phyloP scores from a whole-genome alignment of 1,140 invertebrate species.

The Sesamia nonagrioides region DNA sequence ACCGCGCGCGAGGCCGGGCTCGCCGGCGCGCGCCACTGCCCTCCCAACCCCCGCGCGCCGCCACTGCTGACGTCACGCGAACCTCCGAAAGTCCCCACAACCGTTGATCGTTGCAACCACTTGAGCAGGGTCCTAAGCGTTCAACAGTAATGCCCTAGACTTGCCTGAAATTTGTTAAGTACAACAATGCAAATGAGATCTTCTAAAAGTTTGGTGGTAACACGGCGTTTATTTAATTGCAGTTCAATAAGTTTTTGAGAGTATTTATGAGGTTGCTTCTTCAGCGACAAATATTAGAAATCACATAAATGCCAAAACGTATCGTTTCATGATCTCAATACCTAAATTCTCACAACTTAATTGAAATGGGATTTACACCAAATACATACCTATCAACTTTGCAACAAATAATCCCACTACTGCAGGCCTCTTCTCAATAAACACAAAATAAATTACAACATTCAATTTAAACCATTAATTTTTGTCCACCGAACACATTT shows the following conservation, averaged over 20 bases:
- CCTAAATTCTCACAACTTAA: no score
- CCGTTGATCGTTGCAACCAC: slow-evolving; percentile 67
- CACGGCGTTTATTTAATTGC: slow-evolving; percentile 8
- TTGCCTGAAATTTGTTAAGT: slow-evolving; percentile 20
- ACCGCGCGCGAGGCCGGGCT: slow-evolving; percentile 62
- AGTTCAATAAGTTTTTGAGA: neutral
- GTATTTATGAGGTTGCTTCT: neutral
- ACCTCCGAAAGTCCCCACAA: slow-evolving; percentile 75
- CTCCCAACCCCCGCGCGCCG: slow-evolving; percentile 59
- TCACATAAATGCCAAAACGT: neutral
- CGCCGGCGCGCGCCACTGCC: slow-evolving; percentile 68
- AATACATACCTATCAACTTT: no score
- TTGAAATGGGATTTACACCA: no score
- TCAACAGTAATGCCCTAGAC: slow-evolving; percentile 21
- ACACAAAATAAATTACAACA: no score
- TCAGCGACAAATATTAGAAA: neutral
- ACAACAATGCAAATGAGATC: slow-evolving; percentile 24
- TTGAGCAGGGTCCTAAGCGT: slow-evolving; percentile 49
- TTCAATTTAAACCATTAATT: neutral
- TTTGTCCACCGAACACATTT: neutral
- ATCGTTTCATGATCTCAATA: no score
- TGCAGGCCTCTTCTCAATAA: no score
- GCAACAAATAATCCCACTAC: no score
- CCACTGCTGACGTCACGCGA: slow-evolving; percentile 75
- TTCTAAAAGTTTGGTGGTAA: neutral